These are phyloP conservation scores for Phytoseiulus persimilis DNA, from an alignment of 2,888 invertebrate species.

Conservation along the genomic window DNA sequence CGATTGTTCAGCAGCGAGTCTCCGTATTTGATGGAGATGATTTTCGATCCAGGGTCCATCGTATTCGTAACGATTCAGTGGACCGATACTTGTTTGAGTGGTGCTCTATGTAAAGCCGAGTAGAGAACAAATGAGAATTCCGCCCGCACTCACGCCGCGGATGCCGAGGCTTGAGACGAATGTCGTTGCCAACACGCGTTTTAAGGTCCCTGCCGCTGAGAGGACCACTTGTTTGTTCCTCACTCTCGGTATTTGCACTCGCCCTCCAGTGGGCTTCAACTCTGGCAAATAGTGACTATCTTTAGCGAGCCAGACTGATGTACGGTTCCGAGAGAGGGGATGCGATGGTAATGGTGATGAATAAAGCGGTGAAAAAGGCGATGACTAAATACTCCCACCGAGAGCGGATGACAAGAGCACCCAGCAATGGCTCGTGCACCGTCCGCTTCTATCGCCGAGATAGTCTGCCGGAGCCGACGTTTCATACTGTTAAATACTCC, in stretches of 20 bases:
- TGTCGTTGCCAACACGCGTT: background rate
- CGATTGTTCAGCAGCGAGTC: slow-evolving; percentile 26
- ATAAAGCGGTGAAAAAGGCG: background rate
- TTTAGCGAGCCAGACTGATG: background rate
- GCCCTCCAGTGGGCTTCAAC: background rate
- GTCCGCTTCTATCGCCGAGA: too few relatives aligned
- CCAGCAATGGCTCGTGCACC: background rate
- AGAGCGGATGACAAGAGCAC: background rate
- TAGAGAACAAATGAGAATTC: background rate
- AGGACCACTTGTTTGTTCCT: background rate
- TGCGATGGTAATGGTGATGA: background rate
- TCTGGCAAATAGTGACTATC: background rate
- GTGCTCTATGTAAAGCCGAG: background rate
- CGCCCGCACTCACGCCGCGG: background rate
- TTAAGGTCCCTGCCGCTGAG: background rate
- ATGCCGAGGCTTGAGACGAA: background rate
- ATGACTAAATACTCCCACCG: background rate
- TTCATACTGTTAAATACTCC: too few relatives aligned
- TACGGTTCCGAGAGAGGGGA: background rate
- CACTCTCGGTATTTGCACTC: background rate
- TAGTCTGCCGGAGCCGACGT: too few relatives aligned
- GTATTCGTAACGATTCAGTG: background rate
- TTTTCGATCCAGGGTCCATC: background rate
- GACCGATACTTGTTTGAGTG: too few relatives aligned
- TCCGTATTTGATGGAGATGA: slow-evolving; percentile 24